Evolutionary conservation across 2,888 invertebrate species (phyloP).

Genomic region (Sialis lutaria): DNA sequence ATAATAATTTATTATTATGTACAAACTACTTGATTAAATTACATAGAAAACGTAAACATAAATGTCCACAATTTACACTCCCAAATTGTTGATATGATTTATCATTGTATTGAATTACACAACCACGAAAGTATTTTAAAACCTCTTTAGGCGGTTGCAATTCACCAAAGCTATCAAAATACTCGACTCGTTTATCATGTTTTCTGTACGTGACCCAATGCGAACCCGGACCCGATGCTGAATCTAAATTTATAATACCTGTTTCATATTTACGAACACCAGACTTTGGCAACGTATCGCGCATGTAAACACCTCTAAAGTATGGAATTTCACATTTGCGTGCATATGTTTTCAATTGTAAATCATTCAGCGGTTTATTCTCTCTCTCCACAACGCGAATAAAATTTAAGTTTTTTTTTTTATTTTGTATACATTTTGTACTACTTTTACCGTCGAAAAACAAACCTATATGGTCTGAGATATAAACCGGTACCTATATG

Average conservation of each 20-base stretch:
- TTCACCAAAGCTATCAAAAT: conserved; percentile 21
- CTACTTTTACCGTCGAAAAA: conserved; percentile 2
- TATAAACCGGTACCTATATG: conserved; percentile 11
- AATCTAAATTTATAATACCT: conserved; percentile 15
- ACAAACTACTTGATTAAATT: conserved; percentile 5
- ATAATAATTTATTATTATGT: no score
- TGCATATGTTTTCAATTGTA: no score
- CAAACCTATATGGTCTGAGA: conserved; percentile 11
- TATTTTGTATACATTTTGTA: no score
- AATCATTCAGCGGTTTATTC: no score
- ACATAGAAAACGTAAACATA: conserved; percentile 15
- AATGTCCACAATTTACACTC: conserved; percentile 15
- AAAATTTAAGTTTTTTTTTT: no score
- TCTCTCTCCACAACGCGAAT: no score
- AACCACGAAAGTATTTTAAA: conserved; percentile 12
- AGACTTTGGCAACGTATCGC: conserved; percentile 19
- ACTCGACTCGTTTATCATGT: conserved; percentile 13
- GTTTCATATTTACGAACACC: conserved; percentile 12
- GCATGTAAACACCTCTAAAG: conserved; percentile 19
- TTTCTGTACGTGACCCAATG: conserved; percentile 19
- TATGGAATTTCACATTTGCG: conserved; percentile 13
- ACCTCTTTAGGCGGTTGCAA: conserved; percentile 15
- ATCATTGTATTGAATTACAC: conserved; percentile 15
- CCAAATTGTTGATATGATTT: conserved; percentile 14
- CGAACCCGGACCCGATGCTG: conserved; percentile 12